Base-by-base conservation (phyloP, 2,113 vertebrate species). In the Calyptomena viridis region DNA sequence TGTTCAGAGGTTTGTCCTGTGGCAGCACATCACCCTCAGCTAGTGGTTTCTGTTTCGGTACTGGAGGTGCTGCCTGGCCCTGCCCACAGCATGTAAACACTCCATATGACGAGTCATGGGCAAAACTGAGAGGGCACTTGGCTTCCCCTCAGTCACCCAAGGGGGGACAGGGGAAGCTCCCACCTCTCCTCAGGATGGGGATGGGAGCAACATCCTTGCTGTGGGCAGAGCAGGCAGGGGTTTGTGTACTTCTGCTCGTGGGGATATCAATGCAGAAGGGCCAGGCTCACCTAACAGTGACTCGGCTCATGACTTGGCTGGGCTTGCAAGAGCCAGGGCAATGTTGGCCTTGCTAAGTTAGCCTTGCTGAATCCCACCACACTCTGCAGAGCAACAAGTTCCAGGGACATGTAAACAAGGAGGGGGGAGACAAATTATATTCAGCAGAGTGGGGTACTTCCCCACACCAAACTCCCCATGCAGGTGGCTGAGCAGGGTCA, bases 31-130 rank as follows among this genome's bases (percentile, higher is more conserved):
- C 1, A 1, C 19, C 8, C 31, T 73, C 62, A 79, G 75, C 49
- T 46, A 33, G 30, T 20, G 40, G 17, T 86, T 96, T 95, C 86
- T 84, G 24, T 69, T 94, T 86, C 0, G 0, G 49, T 69, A 27
- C 52, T 47, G 71, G 79, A 76, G 33, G 21, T 60, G 60, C 58
- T 83, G 47, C 52, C 35, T 4, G 2, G 27, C 40, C 19, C 62
- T 49, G 21, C 30, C 8, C 9, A 28, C 1, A 1, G 66, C 58
- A 64, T 0, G 0, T 28, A 53, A 62, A 44, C 0, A 3, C 11
- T 90, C 40, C 49, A 37, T 55, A 17, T 14, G 35, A 50, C 15
- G 8, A 28, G 37, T 28, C 11, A 1, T 16, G 27, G 40, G 27
- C 3, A 4, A 73, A 73, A 53, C 12, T 35, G 7, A 2, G 42